Conservation (phyloP, 2,113 vertebrate species). For the Lates calcarifer region DNA sequence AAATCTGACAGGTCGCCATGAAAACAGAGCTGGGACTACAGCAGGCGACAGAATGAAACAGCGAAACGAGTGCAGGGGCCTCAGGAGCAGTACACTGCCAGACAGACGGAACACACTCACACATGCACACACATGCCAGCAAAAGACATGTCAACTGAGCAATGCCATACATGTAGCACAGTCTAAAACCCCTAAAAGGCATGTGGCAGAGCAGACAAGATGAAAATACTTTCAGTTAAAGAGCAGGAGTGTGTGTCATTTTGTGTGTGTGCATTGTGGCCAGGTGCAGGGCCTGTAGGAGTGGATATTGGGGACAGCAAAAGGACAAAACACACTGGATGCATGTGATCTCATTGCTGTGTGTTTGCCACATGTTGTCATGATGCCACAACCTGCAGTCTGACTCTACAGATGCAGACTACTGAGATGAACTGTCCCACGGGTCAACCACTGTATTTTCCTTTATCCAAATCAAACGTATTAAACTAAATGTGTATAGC, state of each 20-base stretch:
- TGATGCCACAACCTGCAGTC: background rate
- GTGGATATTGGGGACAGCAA: background rate
- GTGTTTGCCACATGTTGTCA: conserved; percentile 9
- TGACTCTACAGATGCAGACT: conserved; percentile 27
- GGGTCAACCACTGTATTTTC: background rate
- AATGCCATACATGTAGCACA: conserved; percentile 21
- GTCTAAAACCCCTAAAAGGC: conserved; percentile 6
- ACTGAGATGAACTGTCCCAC: background rate
- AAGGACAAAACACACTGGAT: background rate
- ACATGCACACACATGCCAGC: conserved; percentile 19
- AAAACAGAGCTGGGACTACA: conserved; percentile 41
- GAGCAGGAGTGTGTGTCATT: too few relatives aligned
- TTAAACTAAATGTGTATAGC: background rate
- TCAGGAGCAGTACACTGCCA: background rate
- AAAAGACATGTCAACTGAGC: conserved; percentile 24
- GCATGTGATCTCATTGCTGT: conserved; percentile 15
- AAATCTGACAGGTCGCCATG: conserved; percentile 61
- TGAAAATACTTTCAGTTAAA: background rate
- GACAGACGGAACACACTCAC: conserved; percentile 4
- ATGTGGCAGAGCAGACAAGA: background rate
- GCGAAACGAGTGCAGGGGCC: background rate
- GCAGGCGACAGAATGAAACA: conserved; percentile 30
- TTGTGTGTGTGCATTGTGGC: background rate
- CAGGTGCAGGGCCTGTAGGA: conserved; percentile 10
- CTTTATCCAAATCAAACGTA: background rate